phyloP scores from a whole-genome alignment of 2,797 vertebrate species.

The Hoplostethus atlanticus region DNA sequence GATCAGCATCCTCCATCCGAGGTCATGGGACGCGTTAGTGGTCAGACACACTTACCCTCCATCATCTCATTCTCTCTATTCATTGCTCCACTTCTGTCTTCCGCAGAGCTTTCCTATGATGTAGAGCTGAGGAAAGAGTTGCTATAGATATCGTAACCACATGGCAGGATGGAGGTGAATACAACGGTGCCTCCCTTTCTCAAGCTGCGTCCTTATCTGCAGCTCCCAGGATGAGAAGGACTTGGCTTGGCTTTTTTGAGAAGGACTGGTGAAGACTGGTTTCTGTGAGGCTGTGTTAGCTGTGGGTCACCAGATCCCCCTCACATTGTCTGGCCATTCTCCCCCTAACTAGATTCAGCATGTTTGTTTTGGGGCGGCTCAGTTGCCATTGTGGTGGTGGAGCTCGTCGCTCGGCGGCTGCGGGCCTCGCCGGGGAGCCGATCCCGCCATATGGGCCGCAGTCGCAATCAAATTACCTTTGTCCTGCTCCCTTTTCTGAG shows the following conservation, averaged over 20 bases:
- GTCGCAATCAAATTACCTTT: slow-evolving; percentile 73
- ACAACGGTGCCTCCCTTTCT: neutral
- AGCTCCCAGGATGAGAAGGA: slow-evolving; percentile 44
- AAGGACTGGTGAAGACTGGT: neutral
- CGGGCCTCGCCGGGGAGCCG: slow-evolving; percentile 47
- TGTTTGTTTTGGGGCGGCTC: slow-evolving; percentile 67
- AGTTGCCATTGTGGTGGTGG: slow-evolving; percentile 54
- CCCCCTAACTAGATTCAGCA: slow-evolving; percentile 68
- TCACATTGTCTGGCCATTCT: slow-evolving; percentile 60
- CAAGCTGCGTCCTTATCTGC: slow-evolving; percentile 62
- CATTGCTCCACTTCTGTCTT: slow-evolving; percentile 45
- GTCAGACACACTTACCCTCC: neutral
- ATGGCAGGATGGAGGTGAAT: neutral
- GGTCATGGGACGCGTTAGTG: slow-evolving; percentile 1
- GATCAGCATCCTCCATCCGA: neutral
- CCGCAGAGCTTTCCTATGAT: neutral
- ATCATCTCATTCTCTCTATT: slow-evolving; percentile 41
- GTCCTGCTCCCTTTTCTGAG: slow-evolving; percentile 51
- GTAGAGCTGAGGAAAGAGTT: neutral
- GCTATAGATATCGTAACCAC: neutral
- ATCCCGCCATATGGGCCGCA: slow-evolving; percentile 62
- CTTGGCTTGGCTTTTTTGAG: neutral
- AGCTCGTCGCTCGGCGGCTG: slow-evolving; percentile 46
- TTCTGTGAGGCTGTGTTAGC: slow-evolving; percentile 59
- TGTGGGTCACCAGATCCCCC: slow-evolving; percentile 64